These are phyloP conservation scores for Octonoba sinensis DNA, from an alignment of 2,888 invertebrate species.

Conservation along the genomic window DNA sequence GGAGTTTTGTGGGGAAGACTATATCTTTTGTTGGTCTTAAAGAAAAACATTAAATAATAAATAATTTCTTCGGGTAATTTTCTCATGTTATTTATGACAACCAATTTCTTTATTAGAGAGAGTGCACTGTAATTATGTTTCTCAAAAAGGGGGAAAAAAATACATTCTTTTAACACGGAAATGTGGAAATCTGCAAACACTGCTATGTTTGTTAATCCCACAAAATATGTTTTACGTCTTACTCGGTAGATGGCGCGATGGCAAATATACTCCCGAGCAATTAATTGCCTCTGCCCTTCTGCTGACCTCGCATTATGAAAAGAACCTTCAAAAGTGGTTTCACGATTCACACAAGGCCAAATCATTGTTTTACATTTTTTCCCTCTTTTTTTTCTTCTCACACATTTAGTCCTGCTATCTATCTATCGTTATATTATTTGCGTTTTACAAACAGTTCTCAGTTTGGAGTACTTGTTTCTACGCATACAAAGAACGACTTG, in stretches of 20 bases:
- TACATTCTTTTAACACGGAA: no score
- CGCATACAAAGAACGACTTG: constrained; percentile 27
- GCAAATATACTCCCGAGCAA: constrained; percentile 11
- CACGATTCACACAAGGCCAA: constrained; percentile 52
- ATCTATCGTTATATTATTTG: constrained; percentile 33
- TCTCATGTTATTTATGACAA: no score
- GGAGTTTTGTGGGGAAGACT: no score
- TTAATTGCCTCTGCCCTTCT: constrained; percentile 56
- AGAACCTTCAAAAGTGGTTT: constrained; percentile 51
- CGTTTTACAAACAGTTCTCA: constrained; percentile 31
- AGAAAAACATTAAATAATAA: no score
- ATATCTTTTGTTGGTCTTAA: no score
- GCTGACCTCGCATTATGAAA: constrained; percentile 42
- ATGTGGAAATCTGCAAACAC: no score
- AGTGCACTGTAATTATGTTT: no score
- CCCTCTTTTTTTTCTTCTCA: constrained; percentile 26
- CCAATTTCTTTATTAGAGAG: no score
- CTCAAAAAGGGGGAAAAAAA: no score
- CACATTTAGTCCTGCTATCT: not conserved
- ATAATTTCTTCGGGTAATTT: no score
- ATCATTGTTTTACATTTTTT: constrained; percentile 51
- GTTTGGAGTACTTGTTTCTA: constrained; percentile 17
- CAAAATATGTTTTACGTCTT: not conserved
- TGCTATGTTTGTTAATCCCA: no score
- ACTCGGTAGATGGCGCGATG: constrained; percentile 34